Evolutionary conservation across 2,797 vertebrate species (phyloP), one percentile per base, ranked within the genome.

Genomic region (Acanthopagrus latus): DNA sequence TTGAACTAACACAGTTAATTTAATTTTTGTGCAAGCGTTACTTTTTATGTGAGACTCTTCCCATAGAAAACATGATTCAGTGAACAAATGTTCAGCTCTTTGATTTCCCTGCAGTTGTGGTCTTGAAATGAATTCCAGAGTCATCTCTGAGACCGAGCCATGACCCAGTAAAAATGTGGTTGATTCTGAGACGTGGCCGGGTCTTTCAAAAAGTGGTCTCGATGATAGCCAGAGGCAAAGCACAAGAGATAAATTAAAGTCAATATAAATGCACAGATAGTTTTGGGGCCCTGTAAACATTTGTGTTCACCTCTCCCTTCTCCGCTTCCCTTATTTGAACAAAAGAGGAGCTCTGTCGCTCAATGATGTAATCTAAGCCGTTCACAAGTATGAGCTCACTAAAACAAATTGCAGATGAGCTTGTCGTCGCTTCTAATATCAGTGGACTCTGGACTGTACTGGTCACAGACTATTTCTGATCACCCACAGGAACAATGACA

Each of bases 291-390:
- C 8, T 50, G 47, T 63, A 25, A 55, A 47, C 0, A 70, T 50
- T 55, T 67, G 10, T 27, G 12, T 72, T 60, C 4, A 1, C 43
- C 16, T 29, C 9, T 21, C 23, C 44, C 21, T 57, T 17, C 55
- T 71, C 48, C 16, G 65, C 38, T 77, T 69, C 17, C 50, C 67
- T 67, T 70, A 71, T 80, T 64, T 83, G 56, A 76, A 68, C 29
- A 64, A 75, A 14, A 68, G 21, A 67, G 8, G 3, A 57, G 9
- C 44, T 66, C 47, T 46, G 47, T 67, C 1, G 0, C 52, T 54
- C n/a, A 62, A 25, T 59, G 12, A 64, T 59, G 29, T 52, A 46
- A 46, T 54, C 38, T 8, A 5, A 17, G 2, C 50, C 18, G 1
- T 27, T 55, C 27, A 65, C 6, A 71, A 50, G 23, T 9, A 66